Percentiles rank a stretch among this genome's conserved stretches.
Conservation (phyloP, 2,113 vertebrate species). For the Phylloscopus trochiloides region DNA sequence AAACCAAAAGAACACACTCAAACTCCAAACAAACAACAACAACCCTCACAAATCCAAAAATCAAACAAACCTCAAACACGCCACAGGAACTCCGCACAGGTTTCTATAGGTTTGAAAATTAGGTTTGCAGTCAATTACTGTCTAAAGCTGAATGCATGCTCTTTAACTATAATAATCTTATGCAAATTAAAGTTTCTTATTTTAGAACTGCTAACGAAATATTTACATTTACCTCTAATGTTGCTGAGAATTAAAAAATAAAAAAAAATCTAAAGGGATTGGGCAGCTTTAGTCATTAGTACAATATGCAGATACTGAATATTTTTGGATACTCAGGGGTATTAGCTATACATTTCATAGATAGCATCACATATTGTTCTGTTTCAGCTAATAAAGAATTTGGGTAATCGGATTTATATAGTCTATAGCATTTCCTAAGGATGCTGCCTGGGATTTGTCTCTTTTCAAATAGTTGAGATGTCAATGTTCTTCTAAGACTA, state of each 20-base stretch:
- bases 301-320: background rate
- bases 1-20: background rate
- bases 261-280: background rate
- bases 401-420: conserved; percentile 27
- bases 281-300: background rate
- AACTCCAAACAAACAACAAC: background rate
- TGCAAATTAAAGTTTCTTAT: background rate
- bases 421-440: conserved; percentile 1
- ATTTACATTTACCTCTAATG: background rate
- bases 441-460: conserved; percentile 7
- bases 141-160: background rate
- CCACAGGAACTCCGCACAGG: background rate
- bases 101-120: background rate
- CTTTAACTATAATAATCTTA: background rate
- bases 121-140: background rate
- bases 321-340: background rate
- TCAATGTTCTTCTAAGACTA: conserved; percentile 16
- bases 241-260: background rate
- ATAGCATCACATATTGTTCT: background rate
- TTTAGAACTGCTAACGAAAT: background rate
- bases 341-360: conserved; percentile 12
- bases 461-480: conserved; percentile 2
- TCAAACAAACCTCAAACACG: background rate
- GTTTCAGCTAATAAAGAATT: background rate
- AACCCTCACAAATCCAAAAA: background rate